Conservation (phyloP, 2,888 invertebrate genomes). For the Metopia argyrocephala region DNA sequence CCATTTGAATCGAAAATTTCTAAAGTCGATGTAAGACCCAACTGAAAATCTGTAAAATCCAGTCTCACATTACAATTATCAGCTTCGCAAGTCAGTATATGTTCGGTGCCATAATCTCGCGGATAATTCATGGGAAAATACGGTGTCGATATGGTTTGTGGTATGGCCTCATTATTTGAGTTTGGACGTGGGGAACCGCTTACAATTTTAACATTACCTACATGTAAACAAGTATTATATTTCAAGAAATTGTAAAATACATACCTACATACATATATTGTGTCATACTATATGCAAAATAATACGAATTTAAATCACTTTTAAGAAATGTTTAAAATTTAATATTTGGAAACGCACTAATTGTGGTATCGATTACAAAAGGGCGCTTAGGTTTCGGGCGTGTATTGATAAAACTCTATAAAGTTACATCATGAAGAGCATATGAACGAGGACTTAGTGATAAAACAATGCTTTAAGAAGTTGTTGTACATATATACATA, state of each 20-base stretch:
- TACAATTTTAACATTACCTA: constrained; percentile 82
- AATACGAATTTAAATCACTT: constrained; percentile 2
- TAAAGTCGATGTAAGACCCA: constrained; percentile 83
- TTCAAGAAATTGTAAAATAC: no score
- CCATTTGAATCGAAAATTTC: constrained; percentile 86
- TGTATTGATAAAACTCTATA: no score
- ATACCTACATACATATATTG: constrained; percentile 9
- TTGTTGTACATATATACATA: no score
- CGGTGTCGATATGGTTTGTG: constrained; percentile 82
- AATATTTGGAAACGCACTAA: no score
- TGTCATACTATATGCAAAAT: background rate
- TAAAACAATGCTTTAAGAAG: no score
- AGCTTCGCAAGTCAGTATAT: constrained; percentile 82
- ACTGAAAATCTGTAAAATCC: constrained; percentile 84
- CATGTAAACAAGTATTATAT: no score
- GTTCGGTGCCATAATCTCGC: constrained; percentile 83
- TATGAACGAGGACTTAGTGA: no score
- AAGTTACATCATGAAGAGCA: no score
- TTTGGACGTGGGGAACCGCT: constrained; percentile 79
- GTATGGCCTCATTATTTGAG: constrained; percentile 73
- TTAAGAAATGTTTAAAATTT: no score
- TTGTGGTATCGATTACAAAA: no score
- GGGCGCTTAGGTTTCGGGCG: no score
- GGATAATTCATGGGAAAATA: constrained; percentile 85
- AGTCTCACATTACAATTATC: constrained; percentile 82